Percentiles rank a stretch among this genome's conserved stretches.
These are phyloP conservation scores for Osmoderma eremita DNA, from an alignment of 2,888 invertebrate species.

Conservation along the genomic window DNA sequence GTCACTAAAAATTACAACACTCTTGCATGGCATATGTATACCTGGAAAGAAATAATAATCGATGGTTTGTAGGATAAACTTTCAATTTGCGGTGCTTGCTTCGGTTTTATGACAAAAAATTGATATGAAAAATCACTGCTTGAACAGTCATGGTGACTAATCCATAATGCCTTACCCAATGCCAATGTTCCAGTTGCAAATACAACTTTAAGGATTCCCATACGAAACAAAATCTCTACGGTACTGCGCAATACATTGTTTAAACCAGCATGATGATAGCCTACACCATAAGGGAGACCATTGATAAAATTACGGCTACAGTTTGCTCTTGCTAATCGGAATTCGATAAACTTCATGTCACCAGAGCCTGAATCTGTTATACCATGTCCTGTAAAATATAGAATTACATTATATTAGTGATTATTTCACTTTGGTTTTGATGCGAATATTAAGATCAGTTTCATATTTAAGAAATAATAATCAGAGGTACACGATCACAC, in stretches of 20 bases:
- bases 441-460: too few relatives aligned
- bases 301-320: slow-evolving; percentile 12
- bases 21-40: slow-evolving; percentile 53
- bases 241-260: slow-evolving; percentile 54
- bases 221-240: slow-evolving; percentile 58
- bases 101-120: too few relatives aligned
- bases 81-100: too few relatives aligned
- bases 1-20: slow-evolving; percentile 49
- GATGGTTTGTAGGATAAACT: not conserved
- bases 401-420: too few relatives aligned
- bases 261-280: slow-evolving; percentile 58
- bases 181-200: slow-evolving; percentile 49
- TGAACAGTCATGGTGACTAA: not conserved
- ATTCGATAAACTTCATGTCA: slow-evolving; percentile 47
- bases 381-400: slow-evolving; percentile 43
- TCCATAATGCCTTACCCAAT: slow-evolving; percentile 37
- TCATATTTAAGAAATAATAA: too few relatives aligned
- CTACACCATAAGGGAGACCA: slow-evolving; percentile 52
- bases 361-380: slow-evolving; percentile 42
- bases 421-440: too few relatives aligned
- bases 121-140: too few relatives aligned
- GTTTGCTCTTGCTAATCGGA: slow-evolving; percentile 37
- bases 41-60: slow-evolving; percentile 38
- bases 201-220: slow-evolving; percentile 49
- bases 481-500: too few relatives aligned